phyloP scores from a whole-genome alignment of 23 tunicate species.

The Diplosoma virens region DNA sequence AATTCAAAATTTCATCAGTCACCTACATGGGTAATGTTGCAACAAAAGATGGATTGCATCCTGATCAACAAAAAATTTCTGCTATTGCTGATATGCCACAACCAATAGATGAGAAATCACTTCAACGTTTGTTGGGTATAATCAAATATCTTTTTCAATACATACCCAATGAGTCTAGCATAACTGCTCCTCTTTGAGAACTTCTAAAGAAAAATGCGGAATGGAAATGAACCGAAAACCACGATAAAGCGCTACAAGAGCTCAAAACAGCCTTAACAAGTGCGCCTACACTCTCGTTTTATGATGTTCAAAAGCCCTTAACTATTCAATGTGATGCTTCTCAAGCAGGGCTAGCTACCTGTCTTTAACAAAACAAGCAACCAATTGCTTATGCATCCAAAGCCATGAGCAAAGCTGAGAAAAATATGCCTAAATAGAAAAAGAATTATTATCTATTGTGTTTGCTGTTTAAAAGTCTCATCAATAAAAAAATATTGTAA shows the following conservation, averaged over 20 bases:
- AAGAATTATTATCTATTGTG: slow-evolving; percentile 30
- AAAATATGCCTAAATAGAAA: slow-evolving; percentile 43
- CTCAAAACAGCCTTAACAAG: too few species aligned
- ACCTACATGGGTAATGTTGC: slow-evolving; percentile 26
- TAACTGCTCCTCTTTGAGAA: slow-evolving; percentile 27
- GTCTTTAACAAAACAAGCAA: slow-evolving; percentile 12
- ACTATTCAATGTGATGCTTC: slow-evolving; percentile 33
- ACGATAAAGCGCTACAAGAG: too few species aligned
- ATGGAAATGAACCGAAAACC: slow-evolving; percentile 27
- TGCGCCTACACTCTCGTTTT: too few species aligned
- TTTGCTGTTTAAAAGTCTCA: slow-evolving; percentile 26
- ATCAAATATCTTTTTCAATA: slow-evolving; percentile 14
- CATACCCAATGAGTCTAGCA: slow-evolving; percentile 33
- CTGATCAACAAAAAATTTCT: slow-evolving; percentile 19
- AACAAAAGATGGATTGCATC: slow-evolving; percentile 31
- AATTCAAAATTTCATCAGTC: slow-evolving; percentile 9
- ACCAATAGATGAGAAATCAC: slow-evolving; percentile 3
- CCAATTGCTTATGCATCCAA: slow-evolving; percentile 34
- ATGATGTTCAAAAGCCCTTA: slow-evolving; percentile 26
- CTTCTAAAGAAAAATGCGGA: slow-evolving; percentile 14
- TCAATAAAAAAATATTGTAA: slow-evolving; percentile 7
- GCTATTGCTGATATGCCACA: slow-evolving; percentile 36
- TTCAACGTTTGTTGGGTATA: slow-evolving; percentile 42
- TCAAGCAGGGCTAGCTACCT: slow-evolving; percentile 26
- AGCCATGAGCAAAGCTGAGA: slow-evolving; percentile 18